Conservation (phyloP, 2,888 invertebrate species). For the Limnephilus auricula region DNA sequence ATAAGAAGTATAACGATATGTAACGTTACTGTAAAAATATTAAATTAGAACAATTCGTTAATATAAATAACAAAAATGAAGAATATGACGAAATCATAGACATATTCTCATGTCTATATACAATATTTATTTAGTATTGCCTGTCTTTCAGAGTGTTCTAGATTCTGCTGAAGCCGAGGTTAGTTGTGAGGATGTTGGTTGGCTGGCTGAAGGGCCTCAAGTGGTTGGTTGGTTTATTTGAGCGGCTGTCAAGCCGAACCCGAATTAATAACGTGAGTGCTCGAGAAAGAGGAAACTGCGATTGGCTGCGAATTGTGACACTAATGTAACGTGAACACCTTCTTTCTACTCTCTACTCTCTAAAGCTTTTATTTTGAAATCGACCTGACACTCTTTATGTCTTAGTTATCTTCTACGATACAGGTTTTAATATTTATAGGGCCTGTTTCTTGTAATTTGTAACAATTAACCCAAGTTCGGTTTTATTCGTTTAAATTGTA, state of each 20-base stretch:
- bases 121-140: neutral
- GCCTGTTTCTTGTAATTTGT: no score
- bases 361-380: neutral
- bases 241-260: neutral
- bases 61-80: no score
- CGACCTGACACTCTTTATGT: neutral
- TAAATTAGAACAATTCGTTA: no score
- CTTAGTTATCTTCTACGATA: neutral
- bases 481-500: no score
- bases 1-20: no score
- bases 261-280: neutral
- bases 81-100: no score
- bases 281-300: neutral
- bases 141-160: neutral
- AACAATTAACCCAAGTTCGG: neutral
- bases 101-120: no score
- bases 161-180: neutral
- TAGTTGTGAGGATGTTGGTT: neutral
- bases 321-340: neutral
- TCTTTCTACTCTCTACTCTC: neutral
- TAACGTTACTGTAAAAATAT: no score
- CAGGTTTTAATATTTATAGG: neutral
- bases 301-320: neutral
- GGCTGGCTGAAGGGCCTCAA: neutral
- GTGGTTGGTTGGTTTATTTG: neutral